Evolutionary conservation across 2,888 invertebrate species (phyloP).

Genomic region (Drosophila anomalata): DNA sequence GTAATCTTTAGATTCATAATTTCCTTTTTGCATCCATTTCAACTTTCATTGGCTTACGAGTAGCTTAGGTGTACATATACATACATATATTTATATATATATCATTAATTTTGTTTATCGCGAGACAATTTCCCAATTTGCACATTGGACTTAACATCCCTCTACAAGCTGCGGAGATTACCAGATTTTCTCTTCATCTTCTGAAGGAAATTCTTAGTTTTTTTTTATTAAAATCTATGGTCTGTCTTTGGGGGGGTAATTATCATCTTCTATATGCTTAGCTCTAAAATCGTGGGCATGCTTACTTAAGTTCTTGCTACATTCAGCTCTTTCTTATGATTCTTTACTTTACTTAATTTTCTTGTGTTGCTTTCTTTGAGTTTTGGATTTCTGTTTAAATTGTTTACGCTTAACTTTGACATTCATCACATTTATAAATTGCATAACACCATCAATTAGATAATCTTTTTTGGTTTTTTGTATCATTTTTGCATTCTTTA

Average conservation of each 20-base stretch:
- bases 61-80: conserved; percentile 70
- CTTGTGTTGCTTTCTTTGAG: conserved; percentile 16
- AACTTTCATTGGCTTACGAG: conserved; percentile 69
- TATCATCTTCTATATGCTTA: conserved; percentile 59
- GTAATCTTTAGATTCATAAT: conserved; percentile 65
- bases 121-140: conserved; percentile 33
- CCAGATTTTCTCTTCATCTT: conserved; percentile 8
- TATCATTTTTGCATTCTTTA: conserved; percentile 37
- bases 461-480: conserved; percentile 56
- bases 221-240: conserved; percentile 69
- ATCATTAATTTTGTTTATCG: conserved; percentile 43
- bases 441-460: conserved; percentile 77
- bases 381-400: conserved; percentile 34
- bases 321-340: conserved; percentile 67
- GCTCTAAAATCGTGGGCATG: conserved; percentile 77
- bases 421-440: conserved; percentile 80
- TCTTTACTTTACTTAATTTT: conserved; percentile 21
- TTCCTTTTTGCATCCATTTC: conserved; percentile 54
- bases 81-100: conserved; percentile 45
- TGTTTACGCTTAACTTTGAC: conserved; percentile 76
- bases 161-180: conserved; percentile 61
- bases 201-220: conserved; percentile 29
- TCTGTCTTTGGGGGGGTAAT: conserved; percentile 32
- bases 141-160: conserved; percentile 20
- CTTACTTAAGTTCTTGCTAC: conserved; percentile 69